Evolutionary conservation across 2,113 vertebrate species (phyloP).

Genomic region (Ranitomeya variabilis): DNA sequence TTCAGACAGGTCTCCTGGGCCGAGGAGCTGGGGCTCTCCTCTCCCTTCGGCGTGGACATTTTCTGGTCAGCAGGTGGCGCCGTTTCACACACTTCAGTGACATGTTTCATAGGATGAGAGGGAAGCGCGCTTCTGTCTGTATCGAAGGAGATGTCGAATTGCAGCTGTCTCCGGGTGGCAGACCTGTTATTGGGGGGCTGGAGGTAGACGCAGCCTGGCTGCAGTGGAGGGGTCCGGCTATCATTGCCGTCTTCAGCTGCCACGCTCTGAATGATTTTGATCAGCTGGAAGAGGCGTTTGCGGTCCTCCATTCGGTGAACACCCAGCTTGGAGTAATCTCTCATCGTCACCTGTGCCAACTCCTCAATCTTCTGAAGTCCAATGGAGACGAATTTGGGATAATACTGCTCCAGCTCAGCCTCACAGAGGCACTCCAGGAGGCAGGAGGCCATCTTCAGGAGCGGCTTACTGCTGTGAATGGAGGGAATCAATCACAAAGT

Average conservation of each 20-base stretch:
- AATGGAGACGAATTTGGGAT: slow-evolving; percentile 78
- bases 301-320: slow-evolving; percentile 79
- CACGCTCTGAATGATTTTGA: slow-evolving; percentile 81
- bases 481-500: not conserved
- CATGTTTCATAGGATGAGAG: slow-evolving; percentile 59
- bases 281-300: slow-evolving; percentile 82
- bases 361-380: slow-evolving; percentile 79
- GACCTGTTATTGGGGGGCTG: slow-evolving; percentile 62
- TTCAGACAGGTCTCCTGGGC: slow-evolving; percentile 23
- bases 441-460: slow-evolving; percentile 75
- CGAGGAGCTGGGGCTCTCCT: slow-evolving; percentile 57
- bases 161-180: slow-evolving; percentile 74
- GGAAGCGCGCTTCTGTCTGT: slow-evolving; percentile 51
- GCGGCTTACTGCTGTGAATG: not conserved
- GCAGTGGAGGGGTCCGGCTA: slow-evolving; percentile 52
- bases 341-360: slow-evolving; percentile 77
- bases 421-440: slow-evolving; percentile 85
- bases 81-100: slow-evolving; percentile 59
- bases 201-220: slow-evolving; percentile 56
- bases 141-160: slow-evolving; percentile 71
- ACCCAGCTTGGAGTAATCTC: slow-evolving; percentile 82
- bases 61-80: slow-evolving; percentile 58
- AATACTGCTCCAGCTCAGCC: slow-evolving; percentile 82
- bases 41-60: slow-evolving; percentile 47
- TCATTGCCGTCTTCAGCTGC: slow-evolving; percentile 67